phyloP scores from a whole-genome alignment of 2,113 vertebrate species.

The Sinocyclocheilus maitianheensis region DNA sequence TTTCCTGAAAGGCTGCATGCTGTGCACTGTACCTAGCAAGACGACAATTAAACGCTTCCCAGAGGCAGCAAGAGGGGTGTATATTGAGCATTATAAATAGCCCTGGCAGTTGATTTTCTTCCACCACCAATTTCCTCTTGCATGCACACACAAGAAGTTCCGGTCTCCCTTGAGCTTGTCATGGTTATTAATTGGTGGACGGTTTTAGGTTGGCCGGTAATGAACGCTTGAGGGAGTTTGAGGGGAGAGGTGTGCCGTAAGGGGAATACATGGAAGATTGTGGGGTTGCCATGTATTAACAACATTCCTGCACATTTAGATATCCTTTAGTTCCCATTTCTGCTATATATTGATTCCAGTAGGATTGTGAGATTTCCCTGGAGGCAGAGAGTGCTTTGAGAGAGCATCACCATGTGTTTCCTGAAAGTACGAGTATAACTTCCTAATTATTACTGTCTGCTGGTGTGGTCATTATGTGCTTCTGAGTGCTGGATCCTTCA shows the following conservation, averaged over 20 bases:
- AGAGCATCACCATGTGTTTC: constrained; percentile 6
- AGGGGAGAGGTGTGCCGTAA: not conserved
- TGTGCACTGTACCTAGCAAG: no score
- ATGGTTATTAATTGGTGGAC: constrained; percentile 32
- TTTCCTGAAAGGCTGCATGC: no score
- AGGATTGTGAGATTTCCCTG: not conserved
- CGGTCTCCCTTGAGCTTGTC: constrained; percentile 7
- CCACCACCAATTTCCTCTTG: constrained; percentile 7
- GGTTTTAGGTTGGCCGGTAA: constrained; percentile 18
- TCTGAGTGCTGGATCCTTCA: constrained; percentile 6
- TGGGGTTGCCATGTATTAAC: not conserved
- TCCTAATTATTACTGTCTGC: constrained; percentile 31
- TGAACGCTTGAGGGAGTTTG: constrained; percentile 13
- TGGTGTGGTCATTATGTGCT: constrained; percentile 13
- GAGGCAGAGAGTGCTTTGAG: not conserved
- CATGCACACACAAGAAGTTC: not conserved
- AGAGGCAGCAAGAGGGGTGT: no score
- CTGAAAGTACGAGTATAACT: not conserved
- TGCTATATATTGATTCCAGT: not conserved
- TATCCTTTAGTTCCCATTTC: not conserved
- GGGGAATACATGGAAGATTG: not conserved
- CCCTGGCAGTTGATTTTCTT: not conserved
- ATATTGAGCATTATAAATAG: constrained; percentile 46
- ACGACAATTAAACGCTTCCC: no score
- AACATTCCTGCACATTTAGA: not conserved